Conservation (phyloP, 2,113 vertebrate species). For the Odocoileus virginianus region DNA sequence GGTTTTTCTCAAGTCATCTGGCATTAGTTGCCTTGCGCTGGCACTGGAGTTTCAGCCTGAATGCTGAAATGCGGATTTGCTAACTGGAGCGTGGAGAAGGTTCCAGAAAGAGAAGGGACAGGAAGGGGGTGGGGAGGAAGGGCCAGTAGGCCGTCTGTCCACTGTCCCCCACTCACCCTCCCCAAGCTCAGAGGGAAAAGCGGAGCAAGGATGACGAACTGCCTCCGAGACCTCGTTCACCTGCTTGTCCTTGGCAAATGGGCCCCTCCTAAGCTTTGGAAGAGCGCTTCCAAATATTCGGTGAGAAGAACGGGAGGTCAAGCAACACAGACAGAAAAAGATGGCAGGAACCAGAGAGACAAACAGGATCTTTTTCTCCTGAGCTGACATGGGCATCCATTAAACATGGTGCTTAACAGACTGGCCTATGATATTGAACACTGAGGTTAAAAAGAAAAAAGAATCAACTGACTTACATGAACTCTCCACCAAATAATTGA, state of each 20-base stretch:
- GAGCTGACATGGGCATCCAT: not conserved
- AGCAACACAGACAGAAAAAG: not conserved
- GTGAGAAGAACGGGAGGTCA: not conserved
- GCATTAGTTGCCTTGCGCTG: constrained; percentile 1
- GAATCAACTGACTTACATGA: constrained; percentile 27
- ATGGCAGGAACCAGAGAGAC: not conserved
- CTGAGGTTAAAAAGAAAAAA: not conserved
- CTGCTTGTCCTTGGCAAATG: not conserved
- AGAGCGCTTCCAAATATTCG: not conserved
- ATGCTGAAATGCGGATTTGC: constrained; percentile 43
- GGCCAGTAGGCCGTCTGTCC: not conserved
- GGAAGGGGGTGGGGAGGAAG: not conserved
- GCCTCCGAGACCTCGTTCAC: not conserved
- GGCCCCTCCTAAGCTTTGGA: not conserved
- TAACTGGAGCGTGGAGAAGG: constrained; percentile 58
- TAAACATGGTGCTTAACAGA: not conserved
- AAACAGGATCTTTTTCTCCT: not conserved
- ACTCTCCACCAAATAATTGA: not conserved
- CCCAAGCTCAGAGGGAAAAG: not conserved
- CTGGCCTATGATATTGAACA: not conserved
- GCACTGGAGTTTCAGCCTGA: constrained; percentile 46
- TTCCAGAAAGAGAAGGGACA: constrained; percentile 19
- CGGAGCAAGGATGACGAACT: not conserved
- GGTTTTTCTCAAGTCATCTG: constrained; percentile 30
- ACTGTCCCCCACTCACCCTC: not conserved